Evolutionary conservation across 2,888 invertebrate genomes (phyloP).

Genomic region (Sinodicranocentrus sp.): DNA sequence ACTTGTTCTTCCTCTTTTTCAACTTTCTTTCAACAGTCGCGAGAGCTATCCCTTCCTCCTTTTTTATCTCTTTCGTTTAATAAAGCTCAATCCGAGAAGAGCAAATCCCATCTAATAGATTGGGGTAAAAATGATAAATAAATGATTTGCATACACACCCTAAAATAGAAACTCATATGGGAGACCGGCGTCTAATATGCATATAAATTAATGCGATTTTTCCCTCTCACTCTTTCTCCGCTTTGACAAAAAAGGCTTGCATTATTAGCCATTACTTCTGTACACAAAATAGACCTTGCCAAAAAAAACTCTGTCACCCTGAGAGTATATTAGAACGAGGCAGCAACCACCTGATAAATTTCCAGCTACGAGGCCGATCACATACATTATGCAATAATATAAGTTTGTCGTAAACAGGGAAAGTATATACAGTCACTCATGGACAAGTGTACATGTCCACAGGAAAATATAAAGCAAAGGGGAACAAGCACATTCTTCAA

Average conservation of each 20-base stretch:
- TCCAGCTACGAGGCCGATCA: not conserved
- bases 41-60: too few species aligned
- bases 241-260: not conserved
- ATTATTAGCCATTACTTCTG: slow-evolving; percentile 13
- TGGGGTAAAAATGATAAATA: too few species aligned
- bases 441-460: not conserved
- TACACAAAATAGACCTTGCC: not conserved
- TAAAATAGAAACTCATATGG: too few species aligned
- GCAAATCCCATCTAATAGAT: too few species aligned
- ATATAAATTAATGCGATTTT: too few species aligned
- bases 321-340: not conserved
- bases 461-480: not conserved
- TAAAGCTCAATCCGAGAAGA: too few species aligned
- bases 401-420: not conserved
- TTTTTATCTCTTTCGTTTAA: too few species aligned
- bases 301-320: not conserved
- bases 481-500: not conserved
- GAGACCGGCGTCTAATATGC: too few species aligned
- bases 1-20: slow-evolving; percentile 3
- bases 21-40: too few species aligned
- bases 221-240: too few species aligned
- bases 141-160: too few species aligned
- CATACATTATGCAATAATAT: slow-evolving; percentile 25
- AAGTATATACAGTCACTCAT: too few species aligned
- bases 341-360: slow-evolving; percentile 8